A percentile compares a stretch with the other conserved stretches of the same genome.
Conservation (phyloP, 2,113 vertebrate species). For the Recurvirostra avosetta region DNA sequence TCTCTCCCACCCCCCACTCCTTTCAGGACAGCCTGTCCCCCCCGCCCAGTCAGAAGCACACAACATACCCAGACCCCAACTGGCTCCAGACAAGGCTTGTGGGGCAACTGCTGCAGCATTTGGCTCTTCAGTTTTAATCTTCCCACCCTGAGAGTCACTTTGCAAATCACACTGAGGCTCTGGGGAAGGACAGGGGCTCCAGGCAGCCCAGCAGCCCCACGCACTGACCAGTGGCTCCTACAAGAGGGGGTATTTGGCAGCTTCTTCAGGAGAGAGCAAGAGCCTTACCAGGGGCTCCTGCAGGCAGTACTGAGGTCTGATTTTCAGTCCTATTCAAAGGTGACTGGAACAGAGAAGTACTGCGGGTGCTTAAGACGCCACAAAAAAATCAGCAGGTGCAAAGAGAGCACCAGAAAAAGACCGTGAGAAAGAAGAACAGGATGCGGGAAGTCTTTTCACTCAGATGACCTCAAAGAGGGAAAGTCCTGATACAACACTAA, state of each 20-base stretch:
- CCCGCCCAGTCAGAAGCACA: not conserved
- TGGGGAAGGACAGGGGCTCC: not conserved
- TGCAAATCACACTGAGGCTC: not conserved
- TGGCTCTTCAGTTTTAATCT: not conserved
- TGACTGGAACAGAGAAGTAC: not conserved
- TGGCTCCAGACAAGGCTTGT: fast-evolving
- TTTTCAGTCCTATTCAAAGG: not conserved
- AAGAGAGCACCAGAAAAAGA: not conserved
- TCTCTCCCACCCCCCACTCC: not conserved
- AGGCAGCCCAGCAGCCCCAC: fast-evolving
- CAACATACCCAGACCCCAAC: fast-evolving
- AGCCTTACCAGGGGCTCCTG: not conserved
- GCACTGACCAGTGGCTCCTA: not conserved
- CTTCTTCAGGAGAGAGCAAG: not conserved
- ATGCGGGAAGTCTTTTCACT: not conserved
- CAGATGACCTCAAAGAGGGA: not conserved
- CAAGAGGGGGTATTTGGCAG: not conserved
- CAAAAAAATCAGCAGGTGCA: not conserved
- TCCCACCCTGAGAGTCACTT: not conserved
- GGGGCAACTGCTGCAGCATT: not conserved
- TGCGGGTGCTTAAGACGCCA: not conserved
- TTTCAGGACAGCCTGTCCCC: not conserved
- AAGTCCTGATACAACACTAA: not conserved
- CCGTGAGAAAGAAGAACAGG: not conserved
- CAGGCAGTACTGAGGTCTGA: not conserved